A percentile compares a stretch with the other conserved stretches of the same genome.
phyloP scores from a whole-genome alignment of 35 echinoderm and acorn worm genomes.

The Strongylocentrotus purpuratus region DNA sequence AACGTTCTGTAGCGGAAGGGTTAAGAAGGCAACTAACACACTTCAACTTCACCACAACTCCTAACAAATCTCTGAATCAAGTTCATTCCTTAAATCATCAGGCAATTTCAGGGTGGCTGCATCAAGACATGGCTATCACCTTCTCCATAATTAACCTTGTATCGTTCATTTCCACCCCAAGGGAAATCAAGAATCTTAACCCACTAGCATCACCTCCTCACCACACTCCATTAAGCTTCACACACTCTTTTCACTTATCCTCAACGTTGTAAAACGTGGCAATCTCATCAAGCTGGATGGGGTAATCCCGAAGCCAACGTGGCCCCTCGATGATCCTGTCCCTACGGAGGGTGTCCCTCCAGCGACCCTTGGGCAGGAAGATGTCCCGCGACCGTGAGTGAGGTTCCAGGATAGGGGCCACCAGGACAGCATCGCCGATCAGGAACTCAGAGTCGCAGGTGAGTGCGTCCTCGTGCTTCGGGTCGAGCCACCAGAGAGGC shows the following conservation, averaged over 20 bases:
- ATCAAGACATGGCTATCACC: no score
- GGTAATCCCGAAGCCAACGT: conserved; percentile 57
- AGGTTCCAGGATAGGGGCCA: conserved; percentile 80
- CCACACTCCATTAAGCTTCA: neutral
- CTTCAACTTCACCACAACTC: no score
- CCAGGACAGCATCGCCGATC: conserved; percentile 75
- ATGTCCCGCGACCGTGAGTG: conserved; percentile 63
- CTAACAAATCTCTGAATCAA: no score
- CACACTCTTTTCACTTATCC: neutral
- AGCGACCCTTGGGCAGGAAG: conserved; percentile 78
- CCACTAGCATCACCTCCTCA: neutral
- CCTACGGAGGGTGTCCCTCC: conserved; percentile 65
- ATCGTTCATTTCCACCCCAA: neutral
- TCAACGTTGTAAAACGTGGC: conserved; percentile 46
- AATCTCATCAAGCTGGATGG: conserved; percentile 65
- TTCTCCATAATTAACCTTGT: neutral
- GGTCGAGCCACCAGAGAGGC: conserved; percentile 92
- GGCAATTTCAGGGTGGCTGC: no score
- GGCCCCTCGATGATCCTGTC: neutral
- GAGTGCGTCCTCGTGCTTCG: conserved; percentile 53
- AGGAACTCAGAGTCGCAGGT: conserved; percentile 76
- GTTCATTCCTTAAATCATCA: no score
- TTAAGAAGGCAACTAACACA: no score
- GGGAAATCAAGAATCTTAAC: neutral
- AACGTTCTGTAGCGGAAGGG: no score